These are phyloP conservation scores for Mobula birostris DNA, from an alignment of 2,113 vertebrate species.

Conservation along the genomic window DNA sequence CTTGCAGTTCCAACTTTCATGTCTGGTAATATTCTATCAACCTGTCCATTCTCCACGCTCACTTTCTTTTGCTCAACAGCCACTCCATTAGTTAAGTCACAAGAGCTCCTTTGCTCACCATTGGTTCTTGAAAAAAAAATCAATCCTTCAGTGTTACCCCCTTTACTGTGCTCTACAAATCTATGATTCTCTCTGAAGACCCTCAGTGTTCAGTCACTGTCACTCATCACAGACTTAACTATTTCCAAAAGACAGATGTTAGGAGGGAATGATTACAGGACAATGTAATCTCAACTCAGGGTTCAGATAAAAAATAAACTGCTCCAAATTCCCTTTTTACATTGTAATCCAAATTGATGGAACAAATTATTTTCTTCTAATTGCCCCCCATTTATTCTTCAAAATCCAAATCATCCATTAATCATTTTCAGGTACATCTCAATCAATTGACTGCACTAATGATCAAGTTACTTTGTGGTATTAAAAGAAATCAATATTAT, in stretches of 20 bases:
- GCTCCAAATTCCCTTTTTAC: not conserved
- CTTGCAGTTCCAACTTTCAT: too few relatives aligned
- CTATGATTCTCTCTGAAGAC: too few relatives aligned
- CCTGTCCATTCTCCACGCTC: too few relatives aligned
- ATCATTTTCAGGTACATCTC: not conserved
- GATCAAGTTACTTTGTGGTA: not conserved
- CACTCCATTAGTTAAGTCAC: too few relatives aligned
- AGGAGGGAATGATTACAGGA: not conserved
- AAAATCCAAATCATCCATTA: not conserved
- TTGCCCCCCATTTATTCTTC: not conserved
- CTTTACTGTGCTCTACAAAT: too few relatives aligned
- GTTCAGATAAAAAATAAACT: not conserved
- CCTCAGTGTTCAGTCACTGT: too few relatives aligned
- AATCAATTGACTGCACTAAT: not conserved
- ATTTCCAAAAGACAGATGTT: not conserved
- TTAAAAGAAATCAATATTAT: not conserved
- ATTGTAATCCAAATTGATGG: conserved; percentile 12
- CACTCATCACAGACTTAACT: too few relatives aligned
- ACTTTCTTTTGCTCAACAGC: too few relatives aligned
- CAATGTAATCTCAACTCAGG: not conserved
- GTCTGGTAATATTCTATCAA: too few relatives aligned
- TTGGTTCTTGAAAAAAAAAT: too few relatives aligned
- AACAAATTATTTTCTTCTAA: not conserved
- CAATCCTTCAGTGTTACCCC: too few relatives aligned
- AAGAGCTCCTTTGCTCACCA: too few relatives aligned